phyloP scores from a whole-genome alignment of 2,888 invertebrate genomes.

The Nemotelus pantherinus region DNA sequence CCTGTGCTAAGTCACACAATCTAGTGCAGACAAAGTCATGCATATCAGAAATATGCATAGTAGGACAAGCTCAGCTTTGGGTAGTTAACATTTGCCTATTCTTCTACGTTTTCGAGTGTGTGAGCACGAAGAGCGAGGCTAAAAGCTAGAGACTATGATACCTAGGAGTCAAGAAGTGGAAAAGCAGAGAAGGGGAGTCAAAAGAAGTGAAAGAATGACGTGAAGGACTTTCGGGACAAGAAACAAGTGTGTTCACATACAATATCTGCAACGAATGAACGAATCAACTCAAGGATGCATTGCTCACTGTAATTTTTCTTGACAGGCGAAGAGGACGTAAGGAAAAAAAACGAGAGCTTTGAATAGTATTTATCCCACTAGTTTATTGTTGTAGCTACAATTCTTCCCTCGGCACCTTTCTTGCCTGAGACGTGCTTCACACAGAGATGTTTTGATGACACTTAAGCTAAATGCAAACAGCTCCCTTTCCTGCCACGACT shows the following conservation, averaged over 20 bases:
- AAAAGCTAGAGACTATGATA: constrained; percentile 6
- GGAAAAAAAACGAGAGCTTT: too few relatives aligned
- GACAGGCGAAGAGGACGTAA: neutral
- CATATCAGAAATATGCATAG: constrained; percentile 6
- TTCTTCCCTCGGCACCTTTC: too few relatives aligned
- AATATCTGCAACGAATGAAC: constrained; percentile 31
- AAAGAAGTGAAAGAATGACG: neutral
- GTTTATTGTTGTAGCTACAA: too few relatives aligned
- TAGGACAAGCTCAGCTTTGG: constrained; percentile 11
- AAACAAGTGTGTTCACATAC: neutral
- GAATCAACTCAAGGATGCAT: constrained; percentile 29
- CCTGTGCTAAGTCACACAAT: neutral
- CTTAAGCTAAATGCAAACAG: constrained; percentile 41
- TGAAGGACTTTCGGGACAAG: neutral
- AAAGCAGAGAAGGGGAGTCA: neutral
- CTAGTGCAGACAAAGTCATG: constrained; percentile 12
- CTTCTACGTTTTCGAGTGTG: constrained; percentile 15
- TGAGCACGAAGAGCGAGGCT: neutral
- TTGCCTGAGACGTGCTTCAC: constrained; percentile 12
- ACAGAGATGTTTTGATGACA: constrained; percentile 31
- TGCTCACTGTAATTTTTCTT: constrained; percentile 34
- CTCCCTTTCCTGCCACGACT: neutral
- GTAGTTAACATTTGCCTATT: constrained; percentile 33
- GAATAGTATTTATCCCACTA: too few relatives aligned
- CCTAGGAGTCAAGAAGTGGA: neutral